A percentile compares a stretch with the other conserved stretches of the same genome.
Evolutionary conservation across 2,113 vertebrate genomes (phyloP).

Genomic region (Toxotes jaculatrix): DNA sequence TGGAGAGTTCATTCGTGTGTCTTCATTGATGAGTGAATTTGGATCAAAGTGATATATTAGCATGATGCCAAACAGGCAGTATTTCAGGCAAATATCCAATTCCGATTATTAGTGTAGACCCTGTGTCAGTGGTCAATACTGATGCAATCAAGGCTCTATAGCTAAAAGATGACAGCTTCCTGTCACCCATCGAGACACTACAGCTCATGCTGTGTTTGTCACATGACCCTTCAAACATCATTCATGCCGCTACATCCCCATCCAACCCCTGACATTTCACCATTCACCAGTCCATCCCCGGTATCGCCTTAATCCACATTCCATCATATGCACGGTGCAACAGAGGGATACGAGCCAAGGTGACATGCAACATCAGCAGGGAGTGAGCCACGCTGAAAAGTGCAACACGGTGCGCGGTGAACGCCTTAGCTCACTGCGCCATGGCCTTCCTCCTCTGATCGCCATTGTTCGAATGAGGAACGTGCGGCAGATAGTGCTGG

Average conservation of each 20-base stretch:
- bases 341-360: constrained; percentile 1
- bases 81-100: background rate
- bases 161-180: constrained; percentile 6
- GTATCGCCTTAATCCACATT: background rate
- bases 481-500: constrained; percentile 48
- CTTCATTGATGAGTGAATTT: background rate
- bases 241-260: background rate
- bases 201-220: constrained; percentile 62
- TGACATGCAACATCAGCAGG: constrained; percentile 4
- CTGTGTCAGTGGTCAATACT: background rate
- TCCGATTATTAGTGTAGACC: background rate
- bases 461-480: constrained; percentile 65
- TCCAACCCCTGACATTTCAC: background rate
- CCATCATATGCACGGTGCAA: background rate
- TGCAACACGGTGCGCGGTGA: constrained; percentile 24
- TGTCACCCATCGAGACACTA: constrained; percentile 27
- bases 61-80: background rate
- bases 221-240: constrained; percentile 65
- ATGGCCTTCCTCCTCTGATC: constrained; percentile 64
- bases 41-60: constrained; percentile 2
- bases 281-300: background rate
- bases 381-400: constrained; percentile 33
- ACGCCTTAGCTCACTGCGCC: constrained; percentile 69
- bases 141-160: constrained; percentile 2
- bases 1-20: background rate